Evolutionary conservation across 2,113 vertebrate species (phyloP).

Genomic region (Dolichotis patagonum): DNA sequence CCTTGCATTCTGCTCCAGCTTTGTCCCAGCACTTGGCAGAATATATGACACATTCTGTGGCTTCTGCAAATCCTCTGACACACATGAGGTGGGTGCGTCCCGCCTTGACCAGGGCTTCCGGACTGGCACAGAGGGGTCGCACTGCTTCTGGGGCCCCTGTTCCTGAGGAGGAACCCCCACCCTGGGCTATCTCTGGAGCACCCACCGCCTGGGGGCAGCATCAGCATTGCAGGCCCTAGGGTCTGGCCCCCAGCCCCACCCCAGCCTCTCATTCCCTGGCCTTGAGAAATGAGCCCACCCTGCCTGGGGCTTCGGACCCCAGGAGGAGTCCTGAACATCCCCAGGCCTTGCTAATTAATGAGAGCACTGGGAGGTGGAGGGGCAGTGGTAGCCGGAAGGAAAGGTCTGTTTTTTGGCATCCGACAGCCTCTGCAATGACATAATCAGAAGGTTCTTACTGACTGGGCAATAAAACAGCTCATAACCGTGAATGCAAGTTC

Average conservation of each 20-base stretch:
- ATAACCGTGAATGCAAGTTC: constrained; percentile 69
- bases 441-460: constrained; percentile 83
- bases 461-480: constrained; percentile 80
- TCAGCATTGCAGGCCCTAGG: constrained; percentile 18
- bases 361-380: constrained; percentile 80
- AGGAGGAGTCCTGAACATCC: constrained; percentile 67
- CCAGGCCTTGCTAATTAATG: constrained; percentile 81
- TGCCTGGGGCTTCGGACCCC: constrained; percentile 63
- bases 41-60: accelerated
- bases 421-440: constrained; percentile 84
- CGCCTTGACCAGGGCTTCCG: background rate
- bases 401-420: constrained; percentile 76
- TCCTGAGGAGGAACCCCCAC: background rate
- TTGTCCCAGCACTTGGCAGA: background rate
- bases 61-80: background rate
- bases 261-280: constrained; percentile 84
- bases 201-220: constrained; percentile 71
- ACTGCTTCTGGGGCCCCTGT: background rate
- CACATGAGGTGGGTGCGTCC: accelerated
- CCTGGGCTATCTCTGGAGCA: accelerated
- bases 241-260: too few relatives aligned
- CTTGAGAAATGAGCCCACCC: constrained; percentile 83
- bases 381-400: constrained; percentile 76
- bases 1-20: accelerated
- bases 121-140: too few relatives aligned